Percentiles rank a stretch among this genome's conserved stretches.
phyloP scores from a whole-genome alignment of 2,113 vertebrate species.

The Cololabis saira region DNA sequence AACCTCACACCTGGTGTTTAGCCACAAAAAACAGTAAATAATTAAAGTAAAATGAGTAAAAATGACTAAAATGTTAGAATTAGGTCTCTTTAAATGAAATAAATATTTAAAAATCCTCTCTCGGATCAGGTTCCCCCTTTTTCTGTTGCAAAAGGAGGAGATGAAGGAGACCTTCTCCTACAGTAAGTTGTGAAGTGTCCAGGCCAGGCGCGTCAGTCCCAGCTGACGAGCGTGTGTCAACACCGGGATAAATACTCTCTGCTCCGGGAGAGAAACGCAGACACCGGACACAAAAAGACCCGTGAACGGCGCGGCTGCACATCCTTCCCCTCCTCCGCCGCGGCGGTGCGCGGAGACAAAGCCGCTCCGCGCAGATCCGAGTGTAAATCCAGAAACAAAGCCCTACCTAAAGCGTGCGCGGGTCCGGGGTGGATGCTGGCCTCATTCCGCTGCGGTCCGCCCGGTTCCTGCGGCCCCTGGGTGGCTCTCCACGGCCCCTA shows the following conservation, averaged over 20 bases:
- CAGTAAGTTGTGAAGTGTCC: slow-evolving; percentile 41
- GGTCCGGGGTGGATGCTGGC: slow-evolving; percentile 44
- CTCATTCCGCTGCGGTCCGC: slow-evolving; percentile 47
- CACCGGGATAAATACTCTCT: neutral
- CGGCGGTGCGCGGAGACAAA: neutral
- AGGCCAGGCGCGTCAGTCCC: slow-evolving; percentile 37
- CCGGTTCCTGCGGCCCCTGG: slow-evolving; percentile 30
- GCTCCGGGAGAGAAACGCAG: too few species aligned
- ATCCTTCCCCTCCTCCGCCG: slow-evolving; percentile 3
- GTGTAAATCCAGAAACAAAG: slow-evolving; percentile 64
- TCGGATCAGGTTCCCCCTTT: too few species aligned
- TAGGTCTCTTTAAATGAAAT: too few species aligned
- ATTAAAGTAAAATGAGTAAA: too few species aligned
- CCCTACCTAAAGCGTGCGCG: slow-evolving; percentile 70
- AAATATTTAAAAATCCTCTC: too few species aligned
- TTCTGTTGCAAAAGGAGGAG: neutral
- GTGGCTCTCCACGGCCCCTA: slow-evolving; percentile 24
- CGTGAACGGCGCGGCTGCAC: slow-evolving; percentile 14
- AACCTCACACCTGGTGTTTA: too few species aligned
- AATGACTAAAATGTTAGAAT: too few species aligned
- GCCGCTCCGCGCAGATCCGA: slow-evolving; percentile 27
- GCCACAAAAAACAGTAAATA: too few species aligned
- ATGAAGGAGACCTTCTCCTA: slow-evolving; percentile 4
- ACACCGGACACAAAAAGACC: slow-evolving; percentile 10
- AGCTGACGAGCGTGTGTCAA: slow-evolving; percentile 1